phyloP scores from a whole-genome alignment of 2,113 vertebrate genomes.

The Cnemophilus loriae region DNA sequence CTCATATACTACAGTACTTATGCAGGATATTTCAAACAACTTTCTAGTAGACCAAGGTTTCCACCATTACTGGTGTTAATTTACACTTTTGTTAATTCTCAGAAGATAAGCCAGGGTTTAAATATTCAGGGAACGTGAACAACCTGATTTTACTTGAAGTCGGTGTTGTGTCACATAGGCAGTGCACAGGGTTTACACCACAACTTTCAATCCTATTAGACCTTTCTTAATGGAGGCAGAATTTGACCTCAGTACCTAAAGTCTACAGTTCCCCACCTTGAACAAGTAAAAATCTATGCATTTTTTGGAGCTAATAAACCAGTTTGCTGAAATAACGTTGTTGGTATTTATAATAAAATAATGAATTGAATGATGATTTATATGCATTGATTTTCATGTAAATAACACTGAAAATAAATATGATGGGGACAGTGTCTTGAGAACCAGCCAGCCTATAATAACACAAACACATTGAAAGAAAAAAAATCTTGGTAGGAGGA shows the following conservation, averaged over 20 bases:
- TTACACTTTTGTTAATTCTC: neutral
- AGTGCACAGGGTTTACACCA: neutral
- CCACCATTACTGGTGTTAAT: neutral
- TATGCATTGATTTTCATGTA: neutral
- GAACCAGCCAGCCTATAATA: neutral
- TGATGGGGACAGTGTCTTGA: neutral
- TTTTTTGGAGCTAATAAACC: neutral
- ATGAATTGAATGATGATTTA: neutral
- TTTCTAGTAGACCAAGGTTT: neutral
- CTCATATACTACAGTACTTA: neutral
- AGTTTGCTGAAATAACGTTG: neutral
- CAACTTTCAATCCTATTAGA: neutral
- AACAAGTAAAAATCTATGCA: neutral
- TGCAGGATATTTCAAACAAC: neutral
- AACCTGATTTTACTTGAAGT: neutral
- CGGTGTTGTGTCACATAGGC: neutral
- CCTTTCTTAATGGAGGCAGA: neutral
- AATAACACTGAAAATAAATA: neutral
- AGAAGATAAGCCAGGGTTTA: neutral
- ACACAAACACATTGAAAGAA: neutral
- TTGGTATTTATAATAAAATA: neutral
- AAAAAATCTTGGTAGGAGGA: neutral
- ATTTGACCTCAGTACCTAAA: neutral
- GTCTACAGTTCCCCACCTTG: neutral
- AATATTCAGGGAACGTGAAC: neutral